A percentile compares a stretch with the other conserved stretches of the same genome.
phyloP scores from a whole-genome alignment of 1,140 invertebrate genomes.

The Penaeus chinensis region DNA sequence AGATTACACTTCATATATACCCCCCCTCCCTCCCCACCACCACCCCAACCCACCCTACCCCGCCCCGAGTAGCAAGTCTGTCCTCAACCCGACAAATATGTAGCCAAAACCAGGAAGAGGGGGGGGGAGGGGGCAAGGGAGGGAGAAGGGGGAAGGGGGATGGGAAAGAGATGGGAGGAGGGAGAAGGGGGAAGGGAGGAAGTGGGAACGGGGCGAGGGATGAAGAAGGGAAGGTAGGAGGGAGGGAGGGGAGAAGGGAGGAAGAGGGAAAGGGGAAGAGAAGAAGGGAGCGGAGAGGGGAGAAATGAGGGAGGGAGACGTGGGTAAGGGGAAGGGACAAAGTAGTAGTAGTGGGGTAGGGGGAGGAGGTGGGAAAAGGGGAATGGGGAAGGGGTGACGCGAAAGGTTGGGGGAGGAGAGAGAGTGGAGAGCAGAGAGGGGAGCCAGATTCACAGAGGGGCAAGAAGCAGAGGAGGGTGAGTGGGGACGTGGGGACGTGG shows the following conservation, averaged over 20 bases:
- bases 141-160: not conserved
- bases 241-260: not conserved
- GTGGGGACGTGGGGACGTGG: too few relatives aligned
- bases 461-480: too few relatives aligned
- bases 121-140: too few relatives aligned
- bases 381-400: not conserved
- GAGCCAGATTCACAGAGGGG: too few relatives aligned
- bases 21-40: too few relatives aligned
- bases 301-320: not conserved
- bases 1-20: too few relatives aligned
- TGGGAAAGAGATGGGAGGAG: not conserved
- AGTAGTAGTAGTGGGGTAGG: not conserved
- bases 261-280: not conserved
- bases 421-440: too few relatives aligned
- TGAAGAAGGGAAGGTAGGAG: not conserved
- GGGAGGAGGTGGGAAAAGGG: not conserved
- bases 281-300: not conserved
- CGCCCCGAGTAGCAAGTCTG: too few relatives aligned
- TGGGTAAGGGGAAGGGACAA: not conserved
- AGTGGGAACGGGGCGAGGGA: not conserved
- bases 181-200: not conserved
- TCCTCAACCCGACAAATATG: too few relatives aligned
- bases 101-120: not conserved
- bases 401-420: not conserved
- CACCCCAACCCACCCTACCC: too few relatives aligned